Evolutionary conservation across 2,113 vertebrate species (phyloP), one percentile per base, ranked within the genome.

Genomic region (Ranitomeya variabilis): DNA sequence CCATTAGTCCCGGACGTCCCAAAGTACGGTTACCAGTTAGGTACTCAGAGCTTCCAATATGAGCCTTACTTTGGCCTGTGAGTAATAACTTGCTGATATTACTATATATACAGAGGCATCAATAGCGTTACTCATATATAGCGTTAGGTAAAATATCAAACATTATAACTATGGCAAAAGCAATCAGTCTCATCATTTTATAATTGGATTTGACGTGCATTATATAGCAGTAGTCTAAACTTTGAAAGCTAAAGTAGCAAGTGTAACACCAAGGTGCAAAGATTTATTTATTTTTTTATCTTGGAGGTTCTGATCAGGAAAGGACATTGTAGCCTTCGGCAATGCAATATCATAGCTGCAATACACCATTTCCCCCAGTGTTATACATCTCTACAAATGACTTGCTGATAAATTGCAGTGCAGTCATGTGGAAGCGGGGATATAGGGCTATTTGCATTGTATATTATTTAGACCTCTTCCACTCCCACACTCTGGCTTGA

Each of bases 361-460:
- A 91, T 74, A 92, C 91, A 89, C 83, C 84, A 80, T 87, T 91
- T 13, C 87, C 90, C 54, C 86, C 66, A 86, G 59, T 67, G 90
- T 89, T 91, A 91, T 88, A 82, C 67, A 90, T 90, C 89, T 91
- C 87, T 86, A 77, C 86, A 89, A 91, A 93, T 94, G 91, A 94
- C 91, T 88, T 84, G 60, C 91, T 94, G 92, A 93, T 93, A 92
- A 93, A 93, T 92, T 91, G 92, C 90, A 89, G 87, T 91, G 86
- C 91, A 94, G 90, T 90, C 91, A 92, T 85, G 88, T 92, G 88
- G 92, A 91, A 92, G 87, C 86, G n/a, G 90, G 82, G 92, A 92
- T 90, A 92, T 83, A 93, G 84, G 85, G 87, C 87, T 91, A 66
- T 93, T 92, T 93, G 90, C 91, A 90, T 91, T 93, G 86, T 83